A percentile compares a stretch with the other conserved stretches of the same genome.
Conservation (phyloP, 2,797 vertebrate genomes). For the Phrynocephalus vlangalii region DNA sequence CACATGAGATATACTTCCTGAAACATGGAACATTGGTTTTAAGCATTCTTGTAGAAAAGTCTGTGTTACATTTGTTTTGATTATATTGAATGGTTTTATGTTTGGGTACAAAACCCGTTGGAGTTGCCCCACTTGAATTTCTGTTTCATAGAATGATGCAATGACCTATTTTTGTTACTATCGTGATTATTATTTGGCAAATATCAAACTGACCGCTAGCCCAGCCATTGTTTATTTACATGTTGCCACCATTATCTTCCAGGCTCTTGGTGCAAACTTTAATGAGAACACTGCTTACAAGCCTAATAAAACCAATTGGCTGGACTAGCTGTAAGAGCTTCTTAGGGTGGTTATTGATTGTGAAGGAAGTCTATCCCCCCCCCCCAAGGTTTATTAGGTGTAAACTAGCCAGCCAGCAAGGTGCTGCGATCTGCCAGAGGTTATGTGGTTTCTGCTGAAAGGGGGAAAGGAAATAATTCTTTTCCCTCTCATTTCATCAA, state of each 20-base stretch:
- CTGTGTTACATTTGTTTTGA: not conserved
- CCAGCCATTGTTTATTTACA: not conserved
- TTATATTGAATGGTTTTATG: not conserved
- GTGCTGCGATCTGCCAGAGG: not conserved
- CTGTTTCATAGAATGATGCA: too few relatives aligned
- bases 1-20: too few relatives aligned
- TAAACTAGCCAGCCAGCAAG: not conserved
- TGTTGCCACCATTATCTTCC: not conserved
- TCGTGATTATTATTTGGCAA: not conserved
- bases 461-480: constrained; percentile 33
- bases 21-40: not conserved
- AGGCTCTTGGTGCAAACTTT: not conserved
- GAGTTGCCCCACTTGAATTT: too few relatives aligned
- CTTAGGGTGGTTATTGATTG: not conserved
- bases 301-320: not conserved
- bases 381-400: not conserved
- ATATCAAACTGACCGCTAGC: too few relatives aligned
- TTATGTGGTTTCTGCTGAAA: not conserved
- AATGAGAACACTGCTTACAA: not conserved
- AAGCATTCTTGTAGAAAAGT: not conserved
- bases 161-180: too few relatives aligned
- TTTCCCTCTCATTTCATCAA: constrained; percentile 18
- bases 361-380: not conserved
- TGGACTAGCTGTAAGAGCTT: not conserved
- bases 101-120: not conserved